A percentile compares a stretch with the other conserved stretches of the same genome.
Conservation (phyloP, 2,888 invertebrate genomes). For the Eilema sororculum region DNA sequence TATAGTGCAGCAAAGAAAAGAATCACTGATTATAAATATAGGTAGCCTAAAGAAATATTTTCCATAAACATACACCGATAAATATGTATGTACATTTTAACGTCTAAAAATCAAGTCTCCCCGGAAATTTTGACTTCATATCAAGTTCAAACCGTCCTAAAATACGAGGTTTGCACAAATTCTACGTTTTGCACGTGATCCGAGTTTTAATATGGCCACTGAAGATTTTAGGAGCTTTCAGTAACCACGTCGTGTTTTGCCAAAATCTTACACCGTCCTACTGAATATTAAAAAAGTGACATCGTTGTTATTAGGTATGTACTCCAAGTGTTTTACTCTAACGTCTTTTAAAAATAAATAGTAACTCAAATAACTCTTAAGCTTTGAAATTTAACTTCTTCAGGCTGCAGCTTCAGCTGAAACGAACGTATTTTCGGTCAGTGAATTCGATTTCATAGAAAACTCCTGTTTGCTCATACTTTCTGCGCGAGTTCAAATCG, state of each 20-base stretch:
- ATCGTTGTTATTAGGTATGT: not conserved
- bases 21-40: no score
- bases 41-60: no score
- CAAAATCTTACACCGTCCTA: conserved; percentile 21
- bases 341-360: no score
- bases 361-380: no score
- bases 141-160: conserved; percentile 50
- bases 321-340: not conserved
- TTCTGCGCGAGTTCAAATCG: no score
- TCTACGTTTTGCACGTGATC: conserved; percentile 43
- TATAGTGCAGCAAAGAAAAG: no score
- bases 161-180: conserved; percentile 46
- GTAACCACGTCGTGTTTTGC: conserved; percentile 20
- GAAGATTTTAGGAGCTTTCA: conserved; percentile 36
- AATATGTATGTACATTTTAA: conserved; percentile 4
- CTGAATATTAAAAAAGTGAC: conserved; percentile 22
- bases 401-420: no score
- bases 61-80: no score
- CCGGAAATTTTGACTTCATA: conserved; percentile 50
- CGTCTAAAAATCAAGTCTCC: conserved; percentile 26
- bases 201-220: conserved; percentile 43
- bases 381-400: no score
- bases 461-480: no score
- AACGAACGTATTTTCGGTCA: no score
- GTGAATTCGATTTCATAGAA: no score